Conservation (phyloP, 1,140 invertebrate species). For the Augochlora pura region DNA sequence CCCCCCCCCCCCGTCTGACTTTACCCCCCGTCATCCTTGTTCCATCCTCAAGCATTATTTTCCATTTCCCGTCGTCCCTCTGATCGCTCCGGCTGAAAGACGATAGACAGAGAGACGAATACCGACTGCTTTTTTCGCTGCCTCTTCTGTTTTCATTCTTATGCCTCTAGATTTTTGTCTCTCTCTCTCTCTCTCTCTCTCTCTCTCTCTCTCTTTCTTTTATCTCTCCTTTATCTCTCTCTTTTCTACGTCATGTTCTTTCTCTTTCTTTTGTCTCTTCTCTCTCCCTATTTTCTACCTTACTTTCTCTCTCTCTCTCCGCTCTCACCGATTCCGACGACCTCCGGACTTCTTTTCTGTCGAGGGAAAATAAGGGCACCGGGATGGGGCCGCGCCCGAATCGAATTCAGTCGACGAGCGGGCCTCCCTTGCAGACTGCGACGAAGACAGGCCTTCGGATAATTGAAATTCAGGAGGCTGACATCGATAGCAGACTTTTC, state of each 20-base stretch:
- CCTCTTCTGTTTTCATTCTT: too few species aligned
- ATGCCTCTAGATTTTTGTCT: too few species aligned
- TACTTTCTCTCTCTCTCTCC: too few species aligned
- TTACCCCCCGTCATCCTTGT: slow-evolving; percentile 17
- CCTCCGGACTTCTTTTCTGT: not conserved
- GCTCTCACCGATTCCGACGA: not conserved
- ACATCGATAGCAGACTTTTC: slow-evolving; percentile 33
- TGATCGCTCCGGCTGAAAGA: slow-evolving; percentile 32
- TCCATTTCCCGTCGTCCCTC: slow-evolving; percentile 68
- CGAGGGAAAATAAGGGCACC: slow-evolving; percentile 37
- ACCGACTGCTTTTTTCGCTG: too few species aligned
- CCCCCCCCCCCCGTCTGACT: slow-evolving; percentile 25
- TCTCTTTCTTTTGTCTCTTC: too few species aligned
- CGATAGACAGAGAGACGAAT: slow-evolving; percentile 11
- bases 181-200: too few species aligned
- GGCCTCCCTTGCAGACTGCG: not conserved
- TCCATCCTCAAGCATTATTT: slow-evolving; percentile 64
- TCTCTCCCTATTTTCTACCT: too few species aligned
- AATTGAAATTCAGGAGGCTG: slow-evolving; percentile 47
- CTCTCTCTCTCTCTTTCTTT: too few species aligned
- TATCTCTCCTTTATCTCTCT: too few species aligned
- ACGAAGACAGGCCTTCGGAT: slow-evolving; percentile 12
- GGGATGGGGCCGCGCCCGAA: slow-evolving; percentile 18
- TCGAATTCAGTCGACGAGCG: slow-evolving; percentile 40
- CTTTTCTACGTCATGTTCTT: too few species aligned